phyloP scores from a whole-genome alignment of 2,888 invertebrate genomes.

The Pherbina coryleti region DNA sequence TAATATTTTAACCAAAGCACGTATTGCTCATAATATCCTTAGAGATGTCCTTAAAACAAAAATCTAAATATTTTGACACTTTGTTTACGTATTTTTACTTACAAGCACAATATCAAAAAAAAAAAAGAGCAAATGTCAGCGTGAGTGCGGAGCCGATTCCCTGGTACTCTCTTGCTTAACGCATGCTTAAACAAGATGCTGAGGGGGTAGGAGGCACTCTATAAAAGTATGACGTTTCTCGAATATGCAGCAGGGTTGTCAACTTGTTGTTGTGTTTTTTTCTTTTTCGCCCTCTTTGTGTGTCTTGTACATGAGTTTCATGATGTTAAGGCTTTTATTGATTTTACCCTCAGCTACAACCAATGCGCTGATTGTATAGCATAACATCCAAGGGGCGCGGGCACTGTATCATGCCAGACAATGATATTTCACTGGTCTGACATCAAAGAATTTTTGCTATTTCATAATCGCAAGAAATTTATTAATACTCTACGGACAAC shows the following conservation, averaged over 20 bases:
- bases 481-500: neutral
- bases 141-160: no score
- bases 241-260: neutral
- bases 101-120: no score
- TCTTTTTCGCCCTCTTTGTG: neutral
- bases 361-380: neutral
- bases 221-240: neutral
- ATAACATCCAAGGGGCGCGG: neutral
- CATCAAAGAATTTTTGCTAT: neutral
- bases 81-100: no score
- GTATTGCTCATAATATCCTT: no score
- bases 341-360: constrained; percentile 4
- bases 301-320: neutral
- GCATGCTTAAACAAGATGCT: neutral
- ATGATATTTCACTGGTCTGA: neutral
- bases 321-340: constrained; percentile 5
- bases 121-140: no score
- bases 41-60: no score
- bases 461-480: neutral
- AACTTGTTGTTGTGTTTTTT: neutral
- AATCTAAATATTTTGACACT: no score
- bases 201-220: neutral
- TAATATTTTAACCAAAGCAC: no score
- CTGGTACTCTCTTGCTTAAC: neutral
- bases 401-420: neutral